A percentile compares a stretch with the other conserved stretches of the same genome.
Conservation (phyloP, 2,888 invertebrate genomes). For the Lymantria dispar region DNA sequence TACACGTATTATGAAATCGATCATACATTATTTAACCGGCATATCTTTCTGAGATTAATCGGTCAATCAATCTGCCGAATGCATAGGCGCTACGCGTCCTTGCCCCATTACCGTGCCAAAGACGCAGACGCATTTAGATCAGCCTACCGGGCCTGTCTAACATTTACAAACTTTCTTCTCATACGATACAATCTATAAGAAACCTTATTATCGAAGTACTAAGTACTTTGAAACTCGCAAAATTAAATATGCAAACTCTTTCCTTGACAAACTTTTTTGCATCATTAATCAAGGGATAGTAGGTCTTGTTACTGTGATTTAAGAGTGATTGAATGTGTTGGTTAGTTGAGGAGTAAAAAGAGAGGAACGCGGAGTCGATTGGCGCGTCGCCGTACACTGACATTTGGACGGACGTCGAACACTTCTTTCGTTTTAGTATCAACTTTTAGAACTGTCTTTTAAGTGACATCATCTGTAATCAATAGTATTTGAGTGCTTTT, state of each 20-base stretch:
- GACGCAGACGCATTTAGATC: conserved; percentile 69
- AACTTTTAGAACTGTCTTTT: conserved; percentile 39
- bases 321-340: conserved; percentile 31
- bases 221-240: conserved; percentile 39
- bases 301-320: conserved; percentile 42
- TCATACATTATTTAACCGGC: too few relatives aligned
- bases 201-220: conserved; percentile 46
- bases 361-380: conserved; percentile 61
- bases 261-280: conserved; percentile 46
- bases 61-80: conserved; percentile 71
- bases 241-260: conserved; percentile 39
- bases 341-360: conserved; percentile 39
- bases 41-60: conserved; percentile 66
- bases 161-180: conserved; percentile 59
- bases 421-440: conserved; percentile 49
- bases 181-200: conserved; percentile 50
- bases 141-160: conserved; percentile 58
- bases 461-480: conserved; percentile 43
- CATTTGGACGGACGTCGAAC: conserved; percentile 59
- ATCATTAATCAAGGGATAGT: conserved; percentile 38
- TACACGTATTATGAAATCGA: too few relatives aligned
- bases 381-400: conserved; percentile 57
- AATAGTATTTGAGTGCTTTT: conserved; percentile 12
- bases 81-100: conserved; percentile 75
- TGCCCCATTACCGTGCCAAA: conserved; percentile 76